Base-by-base conservation (phyloP, 1,140 invertebrate species). In the Lordiphosa stackelbergi region DNA sequence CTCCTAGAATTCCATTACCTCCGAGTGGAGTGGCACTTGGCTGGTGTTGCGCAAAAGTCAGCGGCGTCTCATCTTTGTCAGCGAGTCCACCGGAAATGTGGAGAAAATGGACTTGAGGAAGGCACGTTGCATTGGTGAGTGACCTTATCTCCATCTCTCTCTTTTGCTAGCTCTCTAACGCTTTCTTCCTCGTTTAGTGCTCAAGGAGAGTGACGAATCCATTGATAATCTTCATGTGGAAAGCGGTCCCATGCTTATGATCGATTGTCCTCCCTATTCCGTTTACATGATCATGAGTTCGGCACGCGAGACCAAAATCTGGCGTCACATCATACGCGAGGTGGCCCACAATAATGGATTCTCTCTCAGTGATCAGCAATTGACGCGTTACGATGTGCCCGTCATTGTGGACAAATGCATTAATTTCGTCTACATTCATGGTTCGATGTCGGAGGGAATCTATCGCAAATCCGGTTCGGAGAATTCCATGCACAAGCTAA, bases 381-480 rank as follows among this genome's bases (percentile, higher is more conserved):
- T 97, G 22, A 96, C 95, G 5, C 92, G 93, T 66, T 94, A 96
- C 60, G 92, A 96, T 86, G 91, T 97, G 24, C 96, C 96, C 16
- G 93, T 95, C 10, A 92, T 97, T 52, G 93, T 97, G 2, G 95
- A 97, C 66, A 96, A 96, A 86, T 97, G 95, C 87, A 92, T 97
- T 37, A 95, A 94, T 75, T 96, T 96, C 75, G 92, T 97, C 54
- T 95, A 94, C 69, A 91, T 92, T 10, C 91, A 96, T 85, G 96
- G 95, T 19, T 93, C 93, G 73, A 91, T 95, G 88, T 91, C 93
- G 6, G 93, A 95, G 88, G 95, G 95, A 1, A 96, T 97, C 74
- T 97, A 97, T 87, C 90, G 96, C 13, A 91, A 92, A 37, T 93
- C 92, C 34, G 95, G 95, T 1, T 92, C 93, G 7, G 92, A 92